These are phyloP conservation scores for Petrocephalus zakoni DNA, from an alignment of 2,113 vertebrate genomes.

Conservation along the genomic window DNA sequence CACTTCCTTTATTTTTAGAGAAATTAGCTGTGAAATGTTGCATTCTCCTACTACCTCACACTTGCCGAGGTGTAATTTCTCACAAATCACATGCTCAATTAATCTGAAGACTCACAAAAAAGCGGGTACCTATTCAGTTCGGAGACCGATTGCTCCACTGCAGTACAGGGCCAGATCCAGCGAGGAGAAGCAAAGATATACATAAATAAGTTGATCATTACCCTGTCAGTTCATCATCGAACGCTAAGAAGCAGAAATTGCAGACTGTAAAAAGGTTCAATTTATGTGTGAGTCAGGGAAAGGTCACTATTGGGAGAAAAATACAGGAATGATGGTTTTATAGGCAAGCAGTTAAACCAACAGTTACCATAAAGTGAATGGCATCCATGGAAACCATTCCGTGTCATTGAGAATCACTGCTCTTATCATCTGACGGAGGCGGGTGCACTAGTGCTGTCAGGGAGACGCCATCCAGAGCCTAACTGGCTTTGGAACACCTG, in stretches of 20 bases:
- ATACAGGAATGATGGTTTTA: background rate
- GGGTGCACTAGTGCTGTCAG: background rate
- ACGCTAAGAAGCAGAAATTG: background rate
- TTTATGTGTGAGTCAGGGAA: background rate
- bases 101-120: background rate
- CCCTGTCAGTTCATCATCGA: background rate
- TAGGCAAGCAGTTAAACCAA: background rate
- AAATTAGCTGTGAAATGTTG: background rate
- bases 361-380: background rate
- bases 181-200: background rate
- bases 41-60: background rate
- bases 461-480: background rate
- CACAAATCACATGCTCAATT: background rate
- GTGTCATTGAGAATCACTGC: background rate
- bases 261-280: background rate
- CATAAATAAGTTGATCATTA: background rate
- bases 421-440: background rate
- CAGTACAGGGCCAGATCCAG: background rate
- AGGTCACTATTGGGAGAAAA: background rate
- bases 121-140: background rate
- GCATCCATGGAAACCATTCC: background rate
- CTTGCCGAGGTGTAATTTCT: background rate
- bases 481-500: background rate
- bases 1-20: constrained; percentile 3
- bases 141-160: background rate